These are phyloP conservation scores for Drosophila azteca DNA, from an alignment of 1,140 invertebrate genomes.

Conservation along the genomic window DNA sequence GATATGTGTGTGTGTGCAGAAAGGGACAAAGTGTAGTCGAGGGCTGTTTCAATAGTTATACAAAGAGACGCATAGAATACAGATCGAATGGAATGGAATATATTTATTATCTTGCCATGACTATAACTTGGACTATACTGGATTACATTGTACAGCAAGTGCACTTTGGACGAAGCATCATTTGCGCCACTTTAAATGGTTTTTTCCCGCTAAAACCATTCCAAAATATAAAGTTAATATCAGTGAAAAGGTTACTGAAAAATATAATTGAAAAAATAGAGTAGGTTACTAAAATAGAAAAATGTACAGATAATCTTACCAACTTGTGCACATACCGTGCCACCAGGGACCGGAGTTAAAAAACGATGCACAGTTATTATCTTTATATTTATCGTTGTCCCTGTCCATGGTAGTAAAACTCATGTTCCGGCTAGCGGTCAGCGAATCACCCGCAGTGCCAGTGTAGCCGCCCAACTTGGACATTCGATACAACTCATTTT, in stretches of 20 bases:
- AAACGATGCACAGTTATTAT: background rate
- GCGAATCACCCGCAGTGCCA: slow-evolving; percentile 5
- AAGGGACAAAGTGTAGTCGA: slow-evolving; percentile 5
- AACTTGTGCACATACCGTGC: background rate
- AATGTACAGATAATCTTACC: background rate
- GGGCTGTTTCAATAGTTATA: background rate
- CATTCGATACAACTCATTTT: background rate
- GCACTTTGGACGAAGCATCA: slow-evolving; percentile 4
- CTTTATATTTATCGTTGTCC: background rate
- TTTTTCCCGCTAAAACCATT: background rate
- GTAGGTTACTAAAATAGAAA: too few species aligned
- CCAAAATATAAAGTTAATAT: too few species aligned
- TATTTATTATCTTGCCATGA: too few species aligned
- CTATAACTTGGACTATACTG: too few species aligned
- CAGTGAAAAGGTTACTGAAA: slow-evolving; percentile 5
- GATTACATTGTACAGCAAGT: background rate
- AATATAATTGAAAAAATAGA: too few species aligned
- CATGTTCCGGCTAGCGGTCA: background rate
- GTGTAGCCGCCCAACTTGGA: slow-evolving; percentile 1
- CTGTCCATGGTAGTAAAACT: slow-evolving; percentile 2
- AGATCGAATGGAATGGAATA: too few species aligned
- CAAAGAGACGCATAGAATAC: too few species aligned
- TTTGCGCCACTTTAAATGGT: slow-evolving; percentile 3
- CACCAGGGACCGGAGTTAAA: background rate
- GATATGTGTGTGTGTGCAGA: background rate